Base-by-base conservation (phyloP, 2,797 vertebrate species). In the Sitta carolinensis region DNA sequence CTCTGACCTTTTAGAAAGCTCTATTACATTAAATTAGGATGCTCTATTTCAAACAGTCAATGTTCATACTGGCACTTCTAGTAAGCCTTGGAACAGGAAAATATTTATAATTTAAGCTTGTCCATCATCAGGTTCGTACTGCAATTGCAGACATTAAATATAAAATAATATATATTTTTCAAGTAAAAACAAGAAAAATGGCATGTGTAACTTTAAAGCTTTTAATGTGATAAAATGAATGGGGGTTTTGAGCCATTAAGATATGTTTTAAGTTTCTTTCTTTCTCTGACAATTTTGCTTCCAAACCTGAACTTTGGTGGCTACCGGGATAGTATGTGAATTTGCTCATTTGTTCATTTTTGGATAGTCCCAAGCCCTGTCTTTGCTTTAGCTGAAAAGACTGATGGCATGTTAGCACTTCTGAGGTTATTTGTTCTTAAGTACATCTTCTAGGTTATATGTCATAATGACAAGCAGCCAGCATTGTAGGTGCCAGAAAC, bases 401-500 rank as follows among this genome's bases (percentile, higher is more conserved):
- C 94, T 85, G 95, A 97, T 97, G 77, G 69, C 91, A 70, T 70
- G 84, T 93, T 94, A 95, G 84, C 76, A 85, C 43, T 95, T 97
- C 94, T 86, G 96, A 97, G 96, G 95, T 96, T 97, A 96, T 96
- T 97, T 97, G 92, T 95, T 97, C 94, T 96, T 97, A 96, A 97
- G 94, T 94, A 98, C 87, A 96, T 96, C 75, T 93, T 93, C 95
- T 96, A 79, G 89, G 95, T 97, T 96, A 93, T 98, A 97, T 96
- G 97, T 98, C 97, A 97, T 95, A 87, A 89, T 95, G 97, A 98
- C 96, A 97, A 97, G 96, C 92, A 96, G 91, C 74, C 89, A 61
- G 67, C 83, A 86, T 70, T 72, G 91, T 85, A 91, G 84, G 77
- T 93, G 82, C 89, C 89, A 92, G 96, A 96, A 96, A 90, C 52